Base-by-base conservation (phyloP, 2,888 invertebrate genomes). In the Mythimna albipuncta region DNA sequence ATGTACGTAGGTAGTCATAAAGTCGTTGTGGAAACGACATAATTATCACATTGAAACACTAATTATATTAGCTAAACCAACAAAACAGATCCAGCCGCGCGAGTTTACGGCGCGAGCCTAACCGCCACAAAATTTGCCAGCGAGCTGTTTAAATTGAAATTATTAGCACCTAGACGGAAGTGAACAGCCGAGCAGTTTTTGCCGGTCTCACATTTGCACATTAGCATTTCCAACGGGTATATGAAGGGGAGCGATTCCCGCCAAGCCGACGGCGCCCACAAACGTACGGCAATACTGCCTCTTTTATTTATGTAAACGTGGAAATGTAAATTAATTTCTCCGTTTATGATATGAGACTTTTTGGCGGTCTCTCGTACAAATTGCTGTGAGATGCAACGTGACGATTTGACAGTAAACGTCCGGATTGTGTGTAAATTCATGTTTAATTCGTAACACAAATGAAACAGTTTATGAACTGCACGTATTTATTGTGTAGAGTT, bases 301-400 rank as follows among this genome's bases (percentile, higher is more conserved):
- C 87, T 90, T 89, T 92, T 93, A 93, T 93, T 93, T 92, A 93
- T 91, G 91, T 93, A 91, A 94, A 92, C 90, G 93, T 88, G 89
- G 88, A 92, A 93, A 94, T 94, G 93, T 91, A 93, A 94, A 94
- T 94, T 94, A 93, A 94, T 94, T 93, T 91, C 87, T 85, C 86
- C 92, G 89, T 91, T 93, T 92, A 93, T 91, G 88, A 90, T 92
- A 93, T 87, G 87, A 91, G 89, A 91, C 88, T 91, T 93, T 93
- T 92, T 90, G 89, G 86, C 83, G 89, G 88, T 83, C 84, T 87
- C 85, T 86, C 85, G 80, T 86, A 84, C 66, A 88, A 90, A 91
- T 91, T 89, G 89, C 88, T 86, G 86, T 75, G 79, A 83, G 85
- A 84, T 85, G 79, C 79, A 85, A 78, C 75, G 81, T 80, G 82